Base-by-base conservation (phyloP, 2,888 invertebrate species). In the Brenthis ino region DNA sequence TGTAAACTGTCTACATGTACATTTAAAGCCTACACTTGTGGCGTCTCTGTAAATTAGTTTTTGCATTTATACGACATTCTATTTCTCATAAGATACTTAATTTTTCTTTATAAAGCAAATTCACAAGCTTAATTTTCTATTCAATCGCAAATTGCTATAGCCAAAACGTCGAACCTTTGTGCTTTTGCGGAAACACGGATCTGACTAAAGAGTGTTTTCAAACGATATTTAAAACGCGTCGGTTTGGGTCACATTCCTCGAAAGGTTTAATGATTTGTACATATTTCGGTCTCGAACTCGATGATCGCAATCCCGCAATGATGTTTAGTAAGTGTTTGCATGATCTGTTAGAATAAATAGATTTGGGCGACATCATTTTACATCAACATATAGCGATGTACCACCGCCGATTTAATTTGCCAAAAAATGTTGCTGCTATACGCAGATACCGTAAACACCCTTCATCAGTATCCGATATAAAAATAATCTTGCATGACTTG, bases 281-380 rank as follows among this genome's bases (percentile, higher is more conserved):
- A 70, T 67, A 74, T 70, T 65, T 65, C 66, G 53, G 58, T 64
- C 67, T 69, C 70, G 69, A 82, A 86, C 85, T 84, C 91, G 92
- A 92, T 92, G 91, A 91, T 92, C 92, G 92, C 92, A 92, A 85
- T 91, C 92, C 91, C 92, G 91, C 90, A 83, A 85, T 76, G 79
- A 71, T 84, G 80, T 85, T 83, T 87, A 87, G 85, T 85, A 77
- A 82, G 81, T 85, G 81, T 84, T 79, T 89, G 88, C 89, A 91
- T 89, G 89, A 79, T 79, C 78, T 77, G 77, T 80, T 81, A 80
- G 84, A 82, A 79, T 57, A 74, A 63, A 60, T 73, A 73, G 71
- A 72, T 68, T 65, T 66, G 55, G 63, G 70, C 69, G 61, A 72
- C 58, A 70, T 72, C 70, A 64, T 61, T 43, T 43, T 66, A 72